Conservation (phyloP, 2,888 invertebrate genomes). For the Melipona bicolor region DNA sequence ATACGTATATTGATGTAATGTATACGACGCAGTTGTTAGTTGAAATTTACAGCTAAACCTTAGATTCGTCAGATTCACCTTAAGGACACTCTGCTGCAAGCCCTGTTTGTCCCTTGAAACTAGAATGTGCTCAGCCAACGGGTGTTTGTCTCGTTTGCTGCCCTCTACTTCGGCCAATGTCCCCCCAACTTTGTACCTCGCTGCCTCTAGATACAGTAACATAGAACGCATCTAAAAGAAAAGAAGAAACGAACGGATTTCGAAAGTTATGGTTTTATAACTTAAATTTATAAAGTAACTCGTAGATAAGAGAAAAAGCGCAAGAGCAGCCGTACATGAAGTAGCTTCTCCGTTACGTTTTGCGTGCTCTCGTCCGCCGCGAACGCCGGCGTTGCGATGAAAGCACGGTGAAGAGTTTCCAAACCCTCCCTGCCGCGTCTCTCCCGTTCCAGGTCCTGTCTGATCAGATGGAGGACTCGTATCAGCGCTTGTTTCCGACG, state of each 20-base stretch:
- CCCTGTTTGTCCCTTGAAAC: slow-evolving; percentile 96
- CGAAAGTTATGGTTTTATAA: not conserved
- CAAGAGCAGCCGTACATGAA: slow-evolving; percentile 88
- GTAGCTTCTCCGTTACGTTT: slow-evolving; percentile 95
- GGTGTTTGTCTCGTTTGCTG: slow-evolving; percentile 91
- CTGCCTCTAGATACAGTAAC: slow-evolving; percentile 96
- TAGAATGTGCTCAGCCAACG: slow-evolving; percentile 94
- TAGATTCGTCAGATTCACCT: slow-evolving; percentile 84
- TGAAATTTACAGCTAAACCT: no score
- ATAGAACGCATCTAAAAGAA: slow-evolving; percentile 93
- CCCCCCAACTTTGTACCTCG: slow-evolving; percentile 94
- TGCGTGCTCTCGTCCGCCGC: slow-evolving; percentile 95
- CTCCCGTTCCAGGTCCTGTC: slow-evolving; percentile 95
- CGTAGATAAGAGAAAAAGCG: not conserved
- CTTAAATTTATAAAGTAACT: no score
- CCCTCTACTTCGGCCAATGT: slow-evolving; percentile 93
- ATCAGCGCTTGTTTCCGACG: slow-evolving; percentile 93
- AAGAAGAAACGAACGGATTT: not conserved
- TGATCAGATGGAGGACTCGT: slow-evolving; percentile 93
- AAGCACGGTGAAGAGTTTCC: slow-evolving; percentile 94
- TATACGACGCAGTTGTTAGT: not conserved
- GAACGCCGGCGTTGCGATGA: slow-evolving; percentile 93
- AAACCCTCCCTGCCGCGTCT: slow-evolving; percentile 94
- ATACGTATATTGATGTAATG: not conserved
- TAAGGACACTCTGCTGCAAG: slow-evolving; percentile 93